Evolutionary conservation across 2,888 invertebrate species (phyloP).

Genomic region (Hybos culiciformis): DNA sequence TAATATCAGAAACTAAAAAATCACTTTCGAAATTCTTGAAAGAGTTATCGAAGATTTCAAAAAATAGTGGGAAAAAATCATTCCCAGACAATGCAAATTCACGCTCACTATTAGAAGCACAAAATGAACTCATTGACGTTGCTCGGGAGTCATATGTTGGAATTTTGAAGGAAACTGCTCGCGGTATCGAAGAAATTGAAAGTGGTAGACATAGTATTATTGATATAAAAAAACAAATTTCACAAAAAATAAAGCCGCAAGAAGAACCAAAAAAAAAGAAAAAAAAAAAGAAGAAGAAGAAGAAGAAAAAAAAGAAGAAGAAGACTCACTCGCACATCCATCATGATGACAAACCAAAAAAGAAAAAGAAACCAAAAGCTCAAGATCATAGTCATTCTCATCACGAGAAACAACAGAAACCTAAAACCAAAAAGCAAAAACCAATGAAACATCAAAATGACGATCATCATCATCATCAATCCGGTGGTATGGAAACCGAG

Average conservation of each 20-base stretch:
- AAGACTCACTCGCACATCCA: neutral
- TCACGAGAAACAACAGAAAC: neutral
- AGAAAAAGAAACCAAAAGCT: neutral
- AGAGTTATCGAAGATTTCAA: conserved; percentile 5
- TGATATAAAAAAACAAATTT: neutral
- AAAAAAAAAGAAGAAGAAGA: neutral
- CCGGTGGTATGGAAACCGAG: neutral
- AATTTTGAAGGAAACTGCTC: conserved; percentile 4
- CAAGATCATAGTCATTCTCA: neutral
- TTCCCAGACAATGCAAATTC: neutral
- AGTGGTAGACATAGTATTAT: neutral
- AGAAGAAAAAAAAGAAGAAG: neutral
- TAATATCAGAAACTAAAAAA: conserved; percentile 4
- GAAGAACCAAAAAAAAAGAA: neutral
- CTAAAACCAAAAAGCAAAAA: neutral
- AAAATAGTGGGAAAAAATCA: neutral
- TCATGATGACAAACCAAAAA: neutral
- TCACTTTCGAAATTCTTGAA: conserved; percentile 7
- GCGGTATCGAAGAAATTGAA: conserved; percentile 1
- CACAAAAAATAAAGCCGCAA: neutral
- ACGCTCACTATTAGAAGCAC: neutral
- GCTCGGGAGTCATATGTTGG: conserved; percentile 3
- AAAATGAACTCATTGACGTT: conserved; percentile 5
- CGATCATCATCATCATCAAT: neutral
- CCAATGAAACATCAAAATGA: neutral